phyloP scores from a whole-genome alignment of 2,888 invertebrate genomes.

The Chydorus sphaericus region DNA sequence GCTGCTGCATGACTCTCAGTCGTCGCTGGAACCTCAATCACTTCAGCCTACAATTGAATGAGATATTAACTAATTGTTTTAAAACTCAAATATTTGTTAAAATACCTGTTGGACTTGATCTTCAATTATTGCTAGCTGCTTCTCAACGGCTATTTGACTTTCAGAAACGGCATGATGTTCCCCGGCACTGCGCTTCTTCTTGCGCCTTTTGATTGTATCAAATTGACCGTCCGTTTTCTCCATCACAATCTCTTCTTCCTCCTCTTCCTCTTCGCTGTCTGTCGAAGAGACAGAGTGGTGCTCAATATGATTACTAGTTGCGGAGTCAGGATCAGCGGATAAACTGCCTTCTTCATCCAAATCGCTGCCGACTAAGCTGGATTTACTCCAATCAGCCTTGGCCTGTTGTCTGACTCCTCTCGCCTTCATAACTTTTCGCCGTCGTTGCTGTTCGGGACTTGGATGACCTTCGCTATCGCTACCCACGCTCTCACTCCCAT shows the following conservation, averaged over 20 bases:
- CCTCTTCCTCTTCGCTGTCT: conserved; percentile 17
- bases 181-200: conserved; percentile 38
- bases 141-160: conserved; percentile 31
- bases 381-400: conserved; percentile 19
- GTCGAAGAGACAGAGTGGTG: neutral
- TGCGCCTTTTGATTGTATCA: conserved; percentile 70
- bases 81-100: neutral
- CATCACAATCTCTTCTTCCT: conserved; percentile 23
- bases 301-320: neutral
- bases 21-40: no score
- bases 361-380: conserved; percentile 27
- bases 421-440: conserved; percentile 55
- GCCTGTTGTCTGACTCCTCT: conserved; percentile 60
- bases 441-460: conserved; percentile 71
- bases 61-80: neutral
- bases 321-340: neutral
- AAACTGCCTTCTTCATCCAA: neutral
- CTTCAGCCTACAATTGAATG: no score
- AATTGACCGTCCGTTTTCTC: conserved; percentile 49
- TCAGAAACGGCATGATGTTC: conserved; percentile 33
- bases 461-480: conserved; percentile 80
- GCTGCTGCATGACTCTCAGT: neutral
- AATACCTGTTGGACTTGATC: conserved; percentile 28
- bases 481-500: conserved; percentile 60
- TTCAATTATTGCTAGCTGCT: conserved; percentile 44